A percentile compares a stretch with the other conserved stretches of the same genome.
phyloP scores from a whole-genome alignment of 2,797 vertebrate species.

The Liasis olivaceus region DNA sequence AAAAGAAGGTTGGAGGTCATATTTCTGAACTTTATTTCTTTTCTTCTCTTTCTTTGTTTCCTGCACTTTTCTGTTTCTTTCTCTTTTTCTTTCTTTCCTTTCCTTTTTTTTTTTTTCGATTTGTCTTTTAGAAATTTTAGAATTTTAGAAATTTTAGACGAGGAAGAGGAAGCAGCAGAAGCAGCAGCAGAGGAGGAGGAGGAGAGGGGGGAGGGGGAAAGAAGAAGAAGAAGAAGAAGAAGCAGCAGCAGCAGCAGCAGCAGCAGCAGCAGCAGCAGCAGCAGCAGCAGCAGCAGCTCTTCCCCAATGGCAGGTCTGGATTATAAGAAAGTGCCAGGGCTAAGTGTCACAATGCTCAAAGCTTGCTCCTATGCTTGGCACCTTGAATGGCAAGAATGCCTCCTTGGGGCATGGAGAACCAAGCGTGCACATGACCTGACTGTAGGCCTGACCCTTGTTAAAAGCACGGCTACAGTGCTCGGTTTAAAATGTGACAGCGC shows the following conservation, averaged over 20 bases:
- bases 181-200: no score
- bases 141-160: no score
- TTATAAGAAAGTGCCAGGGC: neutral
- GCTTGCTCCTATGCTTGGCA: no score
- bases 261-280: no score
- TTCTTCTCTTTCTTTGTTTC: neutral
- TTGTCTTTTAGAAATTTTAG: neutral
- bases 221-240: no score
- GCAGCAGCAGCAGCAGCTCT: no score
- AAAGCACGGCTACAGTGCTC: neutral
- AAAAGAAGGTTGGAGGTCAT: neutral
- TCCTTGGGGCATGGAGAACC: neutral
- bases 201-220: no score
- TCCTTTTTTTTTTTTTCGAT: neutral
- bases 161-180: no score
- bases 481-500: neutral
- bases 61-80: neutral
- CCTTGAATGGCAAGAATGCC: no score
- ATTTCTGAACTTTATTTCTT: neutral
- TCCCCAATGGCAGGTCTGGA: neutral
- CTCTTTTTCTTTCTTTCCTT: neutral
- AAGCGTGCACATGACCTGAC: neutral
- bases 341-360: no score
- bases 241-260: no score
- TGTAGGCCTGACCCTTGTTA: no score